These are phyloP conservation scores for Peribatodes rhomboidaria DNA, from an alignment of 2,888 invertebrate genomes.

Conservation along the genomic window DNA sequence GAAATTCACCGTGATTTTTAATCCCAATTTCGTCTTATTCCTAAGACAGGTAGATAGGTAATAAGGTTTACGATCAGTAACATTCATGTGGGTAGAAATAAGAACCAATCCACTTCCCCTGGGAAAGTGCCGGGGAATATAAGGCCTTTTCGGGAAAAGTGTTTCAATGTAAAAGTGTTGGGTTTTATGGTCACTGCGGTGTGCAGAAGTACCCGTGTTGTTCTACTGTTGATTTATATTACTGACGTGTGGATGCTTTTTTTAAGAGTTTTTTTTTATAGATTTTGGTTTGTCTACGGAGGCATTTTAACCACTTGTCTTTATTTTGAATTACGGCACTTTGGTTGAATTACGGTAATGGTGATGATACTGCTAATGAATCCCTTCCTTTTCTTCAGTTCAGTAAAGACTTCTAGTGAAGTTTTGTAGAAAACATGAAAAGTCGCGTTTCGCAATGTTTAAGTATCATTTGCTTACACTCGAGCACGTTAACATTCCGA, in stretches of 20 bases:
- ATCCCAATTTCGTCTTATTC: slow-evolving; percentile 17
- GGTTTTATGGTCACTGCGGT: slow-evolving; percentile 4
- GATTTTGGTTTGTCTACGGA: too few species aligned
- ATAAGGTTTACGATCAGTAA: slow-evolving; percentile 19
- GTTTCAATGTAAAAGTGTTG: slow-evolving; percentile 8
- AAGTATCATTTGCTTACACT: too few species aligned
- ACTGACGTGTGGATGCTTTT: background rate
- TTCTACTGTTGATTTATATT: background rate
- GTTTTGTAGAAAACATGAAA: too few species aligned
- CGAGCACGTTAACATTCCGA: too few species aligned
- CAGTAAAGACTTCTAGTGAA: too few species aligned
- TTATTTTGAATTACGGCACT: too few species aligned
- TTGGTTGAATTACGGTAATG: too few species aligned
- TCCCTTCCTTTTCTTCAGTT: too few species aligned
- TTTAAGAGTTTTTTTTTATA: too few species aligned
- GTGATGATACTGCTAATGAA: too few species aligned
- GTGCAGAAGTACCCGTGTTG: background rate
- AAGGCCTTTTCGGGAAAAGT: slow-evolving; percentile 5
- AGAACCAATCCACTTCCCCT: slow-evolving; percentile 25
- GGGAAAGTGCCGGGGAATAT: slow-evolving; percentile 1
- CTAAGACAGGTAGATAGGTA: slow-evolving; percentile 6
- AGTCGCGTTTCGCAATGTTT: too few species aligned
- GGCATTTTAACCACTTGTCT: too few species aligned
- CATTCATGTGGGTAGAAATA: slow-evolving; percentile 13
- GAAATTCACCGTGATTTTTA: slow-evolving; percentile 7